Conservation (phyloP, 2,888 invertebrate species). For the Diaphora mendica region DNA sequence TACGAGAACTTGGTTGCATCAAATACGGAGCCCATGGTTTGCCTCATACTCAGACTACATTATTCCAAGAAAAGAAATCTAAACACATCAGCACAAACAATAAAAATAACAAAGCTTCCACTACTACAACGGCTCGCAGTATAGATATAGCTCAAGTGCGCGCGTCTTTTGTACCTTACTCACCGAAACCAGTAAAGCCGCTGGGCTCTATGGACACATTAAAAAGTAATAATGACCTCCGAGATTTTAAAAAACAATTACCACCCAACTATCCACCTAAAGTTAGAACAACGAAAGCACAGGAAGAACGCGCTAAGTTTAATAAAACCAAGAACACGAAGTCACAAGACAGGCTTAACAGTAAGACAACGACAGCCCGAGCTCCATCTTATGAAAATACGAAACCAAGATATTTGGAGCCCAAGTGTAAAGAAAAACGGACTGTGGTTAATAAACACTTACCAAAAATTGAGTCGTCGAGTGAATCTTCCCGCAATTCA, state of each 20-base stretch:
- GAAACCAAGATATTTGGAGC: constrained; percentile 89
- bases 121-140: constrained; percentile 50
- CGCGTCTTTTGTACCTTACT: constrained; percentile 72
- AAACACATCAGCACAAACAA: constrained; percentile 44
- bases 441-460: constrained; percentile 70
- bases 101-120: constrained; percentile 43
- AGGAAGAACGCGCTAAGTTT: constrained; percentile 76
- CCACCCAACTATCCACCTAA: constrained; percentile 56
- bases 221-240: constrained; percentile 52
- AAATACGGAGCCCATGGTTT: constrained; percentile 62
- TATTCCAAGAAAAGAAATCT: constrained; percentile 53
- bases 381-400: constrained; percentile 61
- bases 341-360: constrained; percentile 57
- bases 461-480: constrained; percentile 85
- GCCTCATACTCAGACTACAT: constrained; percentile 36
- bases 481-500: constrained; percentile 90
- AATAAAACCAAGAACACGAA: constrained; percentile 69
- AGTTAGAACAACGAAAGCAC: constrained; percentile 78
- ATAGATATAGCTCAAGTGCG: constrained; percentile 74
- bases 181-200: constrained; percentile 59
- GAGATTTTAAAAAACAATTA: constrained; percentile 50
- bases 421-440: constrained; percentile 68
- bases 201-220: constrained; percentile 49
- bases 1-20: constrained; percentile 72
- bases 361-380: constrained; percentile 36